phyloP scores from a whole-genome alignment of 1,140 invertebrate genomes.

The Drosophila neocordata region DNA sequence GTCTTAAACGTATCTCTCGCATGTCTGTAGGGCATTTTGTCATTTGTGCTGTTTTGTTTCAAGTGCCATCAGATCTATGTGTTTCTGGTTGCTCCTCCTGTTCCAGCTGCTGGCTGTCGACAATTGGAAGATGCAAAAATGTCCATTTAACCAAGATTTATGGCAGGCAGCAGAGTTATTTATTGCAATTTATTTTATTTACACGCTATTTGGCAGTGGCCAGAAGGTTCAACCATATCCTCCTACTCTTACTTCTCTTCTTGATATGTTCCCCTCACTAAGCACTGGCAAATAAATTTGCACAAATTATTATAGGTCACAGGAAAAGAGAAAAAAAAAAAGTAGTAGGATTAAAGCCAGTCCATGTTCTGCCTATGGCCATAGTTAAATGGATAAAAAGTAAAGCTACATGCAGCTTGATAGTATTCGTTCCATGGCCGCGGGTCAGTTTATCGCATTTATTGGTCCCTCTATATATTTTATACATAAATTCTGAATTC shows the following conservation, averaged over 20 bases:
- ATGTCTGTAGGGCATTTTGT: constrained; percentile 64
- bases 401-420: constrained; percentile 5
- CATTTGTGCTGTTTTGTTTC: constrained; percentile 60
- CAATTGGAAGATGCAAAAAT: constrained; percentile 81
- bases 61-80: constrained; percentile 55
- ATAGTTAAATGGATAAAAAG: constrained; percentile 47
- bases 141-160: constrained; percentile 81
- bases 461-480: constrained; percentile 69
- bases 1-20: constrained; percentile 17
- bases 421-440: constrained; percentile 23
- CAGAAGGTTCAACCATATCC: constrained; percentile 42
- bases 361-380: constrained; percentile 37
- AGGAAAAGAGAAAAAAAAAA: constrained; percentile 23
- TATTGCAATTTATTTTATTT: constrained; percentile 82
- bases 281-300: constrained; percentile 77
- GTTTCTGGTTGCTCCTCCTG: constrained; percentile 22
- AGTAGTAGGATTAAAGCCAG: neutral
- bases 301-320: constrained; percentile 76
- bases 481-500: constrained; percentile 65
- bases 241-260: neutral
- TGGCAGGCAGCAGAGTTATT: constrained; percentile 74
- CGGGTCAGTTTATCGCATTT: constrained; percentile 73
- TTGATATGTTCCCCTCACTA: constrained; percentile 36
- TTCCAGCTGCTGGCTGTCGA: constrained; percentile 42
- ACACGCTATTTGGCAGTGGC: constrained; percentile 73